These are phyloP conservation scores for Nephotettix cincticeps DNA, from an alignment of 1,140 invertebrate genomes.

Conservation along the genomic window DNA sequence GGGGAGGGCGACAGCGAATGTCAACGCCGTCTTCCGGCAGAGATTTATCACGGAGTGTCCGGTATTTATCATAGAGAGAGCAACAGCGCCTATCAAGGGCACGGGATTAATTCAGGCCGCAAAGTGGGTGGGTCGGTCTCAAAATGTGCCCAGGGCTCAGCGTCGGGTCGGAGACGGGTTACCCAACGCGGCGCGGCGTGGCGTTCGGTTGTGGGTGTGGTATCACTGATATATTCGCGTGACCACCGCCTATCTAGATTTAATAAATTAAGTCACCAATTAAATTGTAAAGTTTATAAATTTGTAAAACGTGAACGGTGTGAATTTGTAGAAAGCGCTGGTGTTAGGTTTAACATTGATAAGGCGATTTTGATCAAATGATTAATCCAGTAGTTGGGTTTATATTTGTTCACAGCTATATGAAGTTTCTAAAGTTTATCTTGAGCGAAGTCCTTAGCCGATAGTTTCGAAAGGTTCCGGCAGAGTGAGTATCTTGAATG, in stretches of 20 bases:
- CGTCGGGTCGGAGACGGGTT: neutral
- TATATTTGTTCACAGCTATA: neutral
- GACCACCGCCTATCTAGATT: neutral
- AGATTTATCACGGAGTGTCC: neutral
- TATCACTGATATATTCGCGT: neutral
- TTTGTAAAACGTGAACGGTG: too few relatives aligned
- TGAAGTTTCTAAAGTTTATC: too few relatives aligned
- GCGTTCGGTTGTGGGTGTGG: neutral
- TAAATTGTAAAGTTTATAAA: too few relatives aligned
- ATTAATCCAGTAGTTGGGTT: neutral
- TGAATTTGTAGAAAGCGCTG: too few relatives aligned
- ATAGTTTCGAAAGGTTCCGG: too few relatives aligned
- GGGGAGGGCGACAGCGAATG: neutral
- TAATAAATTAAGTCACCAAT: neutral
- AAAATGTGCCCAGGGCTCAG: neutral
- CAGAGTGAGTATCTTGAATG: too few relatives aligned
- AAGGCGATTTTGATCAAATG: too few relatives aligned
- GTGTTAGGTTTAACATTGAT: too few relatives aligned
- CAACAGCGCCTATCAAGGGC: neutral
- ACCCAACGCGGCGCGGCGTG: neutral
- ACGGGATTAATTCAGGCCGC: neutral
- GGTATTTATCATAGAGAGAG: conserved; percentile 7
- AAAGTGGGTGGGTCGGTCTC: neutral
- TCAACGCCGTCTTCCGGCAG: neutral
- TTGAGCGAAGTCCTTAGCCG: too few relatives aligned